phyloP scores from a whole-genome alignment of 2,797 vertebrate genomes.

The Ficedula albicollis region DNA sequence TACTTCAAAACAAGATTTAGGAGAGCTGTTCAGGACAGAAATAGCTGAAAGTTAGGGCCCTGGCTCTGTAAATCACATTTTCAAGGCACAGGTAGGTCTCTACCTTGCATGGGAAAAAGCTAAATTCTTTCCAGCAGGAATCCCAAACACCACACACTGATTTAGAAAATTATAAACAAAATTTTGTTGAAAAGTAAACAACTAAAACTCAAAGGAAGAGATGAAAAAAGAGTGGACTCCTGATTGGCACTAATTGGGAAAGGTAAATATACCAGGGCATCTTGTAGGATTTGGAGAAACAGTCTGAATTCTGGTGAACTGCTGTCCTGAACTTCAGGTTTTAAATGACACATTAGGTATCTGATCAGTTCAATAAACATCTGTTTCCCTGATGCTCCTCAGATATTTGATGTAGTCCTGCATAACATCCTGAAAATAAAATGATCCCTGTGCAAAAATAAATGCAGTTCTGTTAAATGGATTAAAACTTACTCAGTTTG shows the following conservation, averaged over 20 bases:
- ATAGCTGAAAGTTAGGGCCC: not conserved
- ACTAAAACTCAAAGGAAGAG: not conserved
- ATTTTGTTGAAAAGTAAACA: not conserved
- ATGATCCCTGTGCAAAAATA: not conserved
- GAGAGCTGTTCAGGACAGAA: not conserved
- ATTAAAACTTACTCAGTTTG: not conserved
- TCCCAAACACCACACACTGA: not conserved
- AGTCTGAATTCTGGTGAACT: not conserved
- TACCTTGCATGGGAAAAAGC: not conserved
- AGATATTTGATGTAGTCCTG: not conserved
- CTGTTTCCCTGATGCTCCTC: not conserved
- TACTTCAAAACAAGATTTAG: conserved; percentile 13
- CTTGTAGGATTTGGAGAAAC: not conserved
- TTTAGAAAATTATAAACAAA: not conserved
- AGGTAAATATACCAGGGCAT: not conserved
- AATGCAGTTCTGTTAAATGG: not conserved
- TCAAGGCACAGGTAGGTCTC: not conserved
- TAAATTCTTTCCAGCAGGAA: not conserved
- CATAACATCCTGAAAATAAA: not conserved
- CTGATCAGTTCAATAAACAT: not conserved
- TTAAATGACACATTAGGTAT: not conserved
- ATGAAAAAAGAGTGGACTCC: not conserved
- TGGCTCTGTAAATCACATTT: not conserved
- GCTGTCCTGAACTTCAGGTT: not conserved
- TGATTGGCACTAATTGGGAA: rapidly evolving